phyloP scores from a whole-genome alignment of 2,113 vertebrate genomes.

The Xenopus laevis region DNA sequence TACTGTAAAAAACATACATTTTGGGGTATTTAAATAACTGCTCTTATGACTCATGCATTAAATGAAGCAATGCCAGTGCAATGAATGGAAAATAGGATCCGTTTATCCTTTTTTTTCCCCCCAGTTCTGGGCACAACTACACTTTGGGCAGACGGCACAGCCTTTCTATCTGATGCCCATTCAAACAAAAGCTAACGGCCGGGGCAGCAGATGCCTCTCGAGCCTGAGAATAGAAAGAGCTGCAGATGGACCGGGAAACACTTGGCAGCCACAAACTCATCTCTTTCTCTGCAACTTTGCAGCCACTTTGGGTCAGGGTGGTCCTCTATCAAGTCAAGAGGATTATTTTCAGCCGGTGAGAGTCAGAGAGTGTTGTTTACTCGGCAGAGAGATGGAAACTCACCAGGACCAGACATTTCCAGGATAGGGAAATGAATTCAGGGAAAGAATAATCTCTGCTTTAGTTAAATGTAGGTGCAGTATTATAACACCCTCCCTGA shows the following conservation, averaged over 20 bases:
- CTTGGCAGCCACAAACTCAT: not conserved
- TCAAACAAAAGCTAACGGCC: constrained; percentile 1
- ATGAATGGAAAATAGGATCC: not conserved
- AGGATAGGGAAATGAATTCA: too few relatives aligned
- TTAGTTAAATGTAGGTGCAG: too few relatives aligned
- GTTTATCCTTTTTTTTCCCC: not conserved
- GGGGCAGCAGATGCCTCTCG: not conserved
- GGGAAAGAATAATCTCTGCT: too few relatives aligned
- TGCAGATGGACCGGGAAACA: constrained; percentile 17
- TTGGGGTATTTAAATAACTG: too few relatives aligned
- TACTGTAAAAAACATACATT: too few relatives aligned
- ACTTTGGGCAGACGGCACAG: constrained; percentile 16
- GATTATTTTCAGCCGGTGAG: not conserved
- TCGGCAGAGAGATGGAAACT: too few relatives aligned
- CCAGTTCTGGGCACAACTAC: constrained; percentile 1
- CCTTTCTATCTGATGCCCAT: not conserved
- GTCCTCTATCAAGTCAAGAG: not conserved
- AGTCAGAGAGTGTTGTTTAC: too few relatives aligned
- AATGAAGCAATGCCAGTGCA: not conserved
- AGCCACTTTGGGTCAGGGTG: not conserved
- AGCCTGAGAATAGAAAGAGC: constrained; percentile 1
- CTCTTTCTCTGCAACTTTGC: not conserved
- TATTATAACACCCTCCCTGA: too few relatives aligned
- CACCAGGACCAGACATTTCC: too few relatives aligned
- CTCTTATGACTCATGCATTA: too few relatives aligned